A percentile compares a stretch with the other conserved stretches of the same genome.
These are phyloP conservation scores for Neomorphus geoffroyi DNA, from an alignment of 2,797 vertebrate species.

Conservation along the genomic window DNA sequence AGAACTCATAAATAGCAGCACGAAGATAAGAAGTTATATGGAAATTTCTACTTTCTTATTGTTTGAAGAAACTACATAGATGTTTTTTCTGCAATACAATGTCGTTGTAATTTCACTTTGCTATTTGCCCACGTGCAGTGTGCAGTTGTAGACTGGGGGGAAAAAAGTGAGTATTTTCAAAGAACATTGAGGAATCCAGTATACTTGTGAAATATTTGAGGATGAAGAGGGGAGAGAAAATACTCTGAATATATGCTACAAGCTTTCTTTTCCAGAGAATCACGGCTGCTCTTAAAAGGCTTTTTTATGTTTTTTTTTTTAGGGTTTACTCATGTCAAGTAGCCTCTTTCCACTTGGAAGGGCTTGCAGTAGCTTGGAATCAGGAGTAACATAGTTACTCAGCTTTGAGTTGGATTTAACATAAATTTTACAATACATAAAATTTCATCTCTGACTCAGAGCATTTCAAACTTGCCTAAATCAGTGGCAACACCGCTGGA, in stretches of 20 bases:
- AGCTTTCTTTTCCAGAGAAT: neutral
- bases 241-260: neutral
- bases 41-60: neutral
- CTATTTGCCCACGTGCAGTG: neutral
- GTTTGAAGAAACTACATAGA: neutral
- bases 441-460: neutral
- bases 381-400: neutral
- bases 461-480: neutral
- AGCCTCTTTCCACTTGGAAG: neutral
- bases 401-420: neutral
- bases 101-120: neutral
- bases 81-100: neutral
- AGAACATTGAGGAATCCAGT: neutral
- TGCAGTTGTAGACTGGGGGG: rapidly evolving
- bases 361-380: neutral
- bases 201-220: neutral
- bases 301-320: neutral
- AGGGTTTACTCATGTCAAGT: neutral
- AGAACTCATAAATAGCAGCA: neutral
- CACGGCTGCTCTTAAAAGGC: neutral
- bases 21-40: neutral
- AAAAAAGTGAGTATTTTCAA: neutral
- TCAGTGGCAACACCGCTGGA: neutral
- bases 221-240: neutral
- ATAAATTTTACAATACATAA: neutral